phyloP scores from a whole-genome alignment of 1,140 invertebrate genomes.

The Prorops nasuta region DNA sequence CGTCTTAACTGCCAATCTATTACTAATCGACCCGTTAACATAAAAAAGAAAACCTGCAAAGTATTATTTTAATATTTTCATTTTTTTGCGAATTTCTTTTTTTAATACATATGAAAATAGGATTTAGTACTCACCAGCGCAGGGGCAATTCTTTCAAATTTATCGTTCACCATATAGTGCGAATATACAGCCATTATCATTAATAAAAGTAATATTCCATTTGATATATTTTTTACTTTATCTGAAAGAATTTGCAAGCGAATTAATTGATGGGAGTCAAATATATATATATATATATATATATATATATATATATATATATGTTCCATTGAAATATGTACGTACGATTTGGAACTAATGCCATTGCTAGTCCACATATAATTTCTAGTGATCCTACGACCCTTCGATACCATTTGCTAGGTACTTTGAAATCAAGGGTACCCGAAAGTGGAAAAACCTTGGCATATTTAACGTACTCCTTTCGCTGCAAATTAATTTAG shows the following conservation, averaged over 20 bases:
- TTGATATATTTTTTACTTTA: conserved; percentile 85
- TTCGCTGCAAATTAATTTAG: conserved; percentile 64
- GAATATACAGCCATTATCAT: conserved; percentile 90
- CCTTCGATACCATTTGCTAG: conserved; percentile 90
- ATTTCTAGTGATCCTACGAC: conserved; percentile 86
- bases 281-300: no score
- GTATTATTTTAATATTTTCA: neutral
- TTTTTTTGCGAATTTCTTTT: neutral
- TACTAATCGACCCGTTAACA: conserved; percentile 89
- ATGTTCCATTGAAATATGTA: conserved; percentile 4
- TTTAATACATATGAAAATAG: conserved; percentile 2
- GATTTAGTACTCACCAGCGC: conserved; percentile 64
- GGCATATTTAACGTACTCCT: conserved; percentile 94
- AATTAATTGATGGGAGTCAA: no score
- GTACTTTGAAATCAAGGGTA: conserved; percentile 80
- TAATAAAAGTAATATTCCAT: conserved; percentile 75
- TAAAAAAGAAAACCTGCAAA: conserved; percentile 83
- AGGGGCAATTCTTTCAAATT: conserved; percentile 88
- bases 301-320: conserved; percentile 9
- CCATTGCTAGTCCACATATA: conserved; percentile 83
- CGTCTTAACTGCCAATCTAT: conserved; percentile 66
- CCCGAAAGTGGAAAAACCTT: conserved; percentile 92
- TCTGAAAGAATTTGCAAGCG: conserved; percentile 60
- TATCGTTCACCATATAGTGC: conserved; percentile 89
- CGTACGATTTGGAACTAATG: conserved; percentile 85